Evolutionary conservation across 2,888 invertebrate genomes (phyloP), one percentile per base, ranked within the genome.

Genomic region (Branchipolynoe longqiensis): DNA sequence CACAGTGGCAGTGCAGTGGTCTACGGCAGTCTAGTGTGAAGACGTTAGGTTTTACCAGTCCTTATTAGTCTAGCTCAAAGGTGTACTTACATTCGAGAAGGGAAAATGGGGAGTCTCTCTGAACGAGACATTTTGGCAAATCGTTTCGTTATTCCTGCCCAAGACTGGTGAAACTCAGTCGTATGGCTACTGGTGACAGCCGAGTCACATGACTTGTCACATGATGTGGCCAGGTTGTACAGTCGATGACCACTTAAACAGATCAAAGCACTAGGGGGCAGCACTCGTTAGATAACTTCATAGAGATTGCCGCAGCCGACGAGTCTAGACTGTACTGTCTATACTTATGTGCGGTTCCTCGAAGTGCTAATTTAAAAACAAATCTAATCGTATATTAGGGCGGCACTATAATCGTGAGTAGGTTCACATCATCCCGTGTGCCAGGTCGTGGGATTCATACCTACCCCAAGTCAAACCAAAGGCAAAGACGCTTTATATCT

Each of bases 61-160:
- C 8, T 8, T 62, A n/a, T 14, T 8, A 25, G 62, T 8, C 28
- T 14, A 6, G n/a, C 28, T 18, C 48, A 62, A 25, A 28, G 12
- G 14, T 83, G 64, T 85, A 89, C 91, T 91, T 89, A 93, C 93
- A 93, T 93, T 87, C 93, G 90, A 84, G 92, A 92, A 33, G 93
- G 93, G 87, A 93, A 93, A 82, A 93, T 89, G 85, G 91, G 91
- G 28, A 93, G 85, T 86, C 90, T 90, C 41, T 93, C 93, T 86
- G 90, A 90, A 85, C 90, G 89, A 85, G 92, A 92, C 92, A 92
- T 92, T 88, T 91, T 90, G 25, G n/a, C 74, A 8, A 14, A 25
- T 83, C 0, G 36, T 18, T 62, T n/a, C n/a, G n/a, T n/a, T n/a
- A n/a, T n/a, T n/a, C n/a, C 28, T 62, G 62, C 25, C 8, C 14